Base-by-base conservation (phyloP, 2,113 vertebrate genomes). In the Antennarius striatus region DNA sequence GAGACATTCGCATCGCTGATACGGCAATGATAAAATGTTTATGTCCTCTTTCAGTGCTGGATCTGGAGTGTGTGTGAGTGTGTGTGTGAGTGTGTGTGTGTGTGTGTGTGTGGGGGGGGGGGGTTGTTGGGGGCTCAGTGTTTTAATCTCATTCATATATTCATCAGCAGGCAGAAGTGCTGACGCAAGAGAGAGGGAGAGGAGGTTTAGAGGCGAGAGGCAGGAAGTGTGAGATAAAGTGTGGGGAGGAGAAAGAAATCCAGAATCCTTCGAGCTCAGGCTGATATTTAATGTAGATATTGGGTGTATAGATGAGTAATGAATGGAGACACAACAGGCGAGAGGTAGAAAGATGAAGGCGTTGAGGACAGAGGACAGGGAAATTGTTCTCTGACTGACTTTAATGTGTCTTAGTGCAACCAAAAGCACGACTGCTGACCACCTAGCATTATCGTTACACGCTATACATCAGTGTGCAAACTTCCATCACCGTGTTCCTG, bases 91-190 rank as follows among this genome's bases (percentile, higher is more conserved):
- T n/a, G 6, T 57, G 17, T 59, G 6, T 57, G 17, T 59, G 56
- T 46, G 32, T 55, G 51, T 63, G 28, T 66, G 36, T 70, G 32
- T 36, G 32, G 2, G 32, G 32, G 32, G 32, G 32, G 32, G 32
- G 32, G 32, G 32, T 36, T 22, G 22, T 22, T 22, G 22, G 22
- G 22, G 22, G 22, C 1, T 49, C 8, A 71, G 15, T 71, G 63
- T 75, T 72, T 78, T 88, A 86, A 85, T 85, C 81, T 90, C 84
- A 90, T 90, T 89, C 85, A 90, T 90, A 77, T 89, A 89, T 89
- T 90, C 86, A 88, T 79, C 81, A 81, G 79, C 63, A 77, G 71
- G 57, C 77, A 88, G 81, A 86, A 88, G 64, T 81, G 89, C 85
- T 89, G 87, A 89, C 73, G 77, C 75, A 84, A 85, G 82, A 80